Base-by-base conservation (phyloP, 2,888 invertebrate species). In the Tetragonula carbonaria region DNA sequence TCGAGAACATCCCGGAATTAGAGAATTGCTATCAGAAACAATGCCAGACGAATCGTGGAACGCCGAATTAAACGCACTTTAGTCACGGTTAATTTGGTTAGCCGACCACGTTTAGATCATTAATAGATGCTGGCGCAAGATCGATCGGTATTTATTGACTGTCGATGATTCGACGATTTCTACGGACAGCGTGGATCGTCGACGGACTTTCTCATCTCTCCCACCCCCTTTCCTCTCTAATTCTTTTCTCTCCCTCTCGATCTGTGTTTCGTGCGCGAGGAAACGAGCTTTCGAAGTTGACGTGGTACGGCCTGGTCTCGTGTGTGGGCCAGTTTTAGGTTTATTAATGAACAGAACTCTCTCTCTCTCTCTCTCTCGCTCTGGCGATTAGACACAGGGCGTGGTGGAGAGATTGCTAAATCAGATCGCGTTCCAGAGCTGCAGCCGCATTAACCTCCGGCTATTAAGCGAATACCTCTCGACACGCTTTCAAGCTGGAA, bases 61-160 rank as follows among this genome's bases (percentile, higher is more conserved):
- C 87, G 84, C 78, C 75, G 88, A 90, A 87, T 91, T 90, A 92
- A 94, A 93, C 91, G 93, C 90, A 91, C 88, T 94, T 94, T 94
- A 92, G 93, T 93, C 93, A 94, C 92, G 92, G 94, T 94, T 94
- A 94, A 94, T 94, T 94, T 94, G 89, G 94, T 94, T 94, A 94
- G 93, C 88, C 92, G 92, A 92, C 45, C 45, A 45, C 93, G 92
- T 92, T 90, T 89, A 92, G 92, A 14, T 90, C 92, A 90, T 92
- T 91, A 92, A 92, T 91, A 90, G 90, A 90, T 84, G 85, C 87
- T 84, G 90, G 89, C 86, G 86, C 82, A 86, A 88, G 92, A 93
- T 93, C 93, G 94, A 94, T 94, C 92, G 93, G 91, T 93, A 93
- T 93, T 94, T 94, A 94, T 94, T 92, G 93, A 94, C 90, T 86